Conservation (phyloP, 2,888 invertebrate species). For the Cantharis lateralis region DNA sequence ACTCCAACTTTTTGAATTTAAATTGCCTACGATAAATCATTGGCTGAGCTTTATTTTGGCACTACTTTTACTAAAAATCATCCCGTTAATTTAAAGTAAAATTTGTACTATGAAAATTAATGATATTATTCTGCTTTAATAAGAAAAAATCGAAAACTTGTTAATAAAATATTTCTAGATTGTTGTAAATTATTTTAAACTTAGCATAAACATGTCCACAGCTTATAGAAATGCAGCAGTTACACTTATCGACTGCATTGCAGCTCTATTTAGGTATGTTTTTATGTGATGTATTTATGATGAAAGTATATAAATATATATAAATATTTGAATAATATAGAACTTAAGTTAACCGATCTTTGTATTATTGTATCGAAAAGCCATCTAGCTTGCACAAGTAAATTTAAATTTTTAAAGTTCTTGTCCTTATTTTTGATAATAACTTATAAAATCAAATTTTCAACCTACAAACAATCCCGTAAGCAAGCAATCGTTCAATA, state of each 20-base stretch:
- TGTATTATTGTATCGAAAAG: constrained; percentile 27
- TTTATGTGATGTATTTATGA: constrained; percentile 37
- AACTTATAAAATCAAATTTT: not conserved
- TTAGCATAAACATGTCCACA: constrained; percentile 22
- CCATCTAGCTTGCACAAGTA: constrained; percentile 16
- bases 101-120: not conserved
- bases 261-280: constrained; percentile 32
- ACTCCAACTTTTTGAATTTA: not conserved
- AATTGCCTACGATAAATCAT: not conserved
- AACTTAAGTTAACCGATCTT: constrained; percentile 26
- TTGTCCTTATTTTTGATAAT: not conserved
- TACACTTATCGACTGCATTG: constrained; percentile 11
- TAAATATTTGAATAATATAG: constrained; percentile 31
- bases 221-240: constrained; percentile 26
- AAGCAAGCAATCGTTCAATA: too few species aligned
- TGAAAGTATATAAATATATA: constrained; percentile 22
- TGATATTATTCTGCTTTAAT: constrained; percentile 1
- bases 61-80: not conserved
- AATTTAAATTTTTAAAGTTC: not conserved
- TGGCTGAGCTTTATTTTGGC: not conserved
- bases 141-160: not conserved
- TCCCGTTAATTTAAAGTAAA: not conserved
- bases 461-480: too few species aligned
- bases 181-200: constrained; percentile 18
- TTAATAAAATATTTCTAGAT: constrained; percentile 10